Evolutionary conservation across 2,888 invertebrate species (phyloP), one percentile per base, ranked within the genome.

Genomic region (Priocnemis perturbator): DNA sequence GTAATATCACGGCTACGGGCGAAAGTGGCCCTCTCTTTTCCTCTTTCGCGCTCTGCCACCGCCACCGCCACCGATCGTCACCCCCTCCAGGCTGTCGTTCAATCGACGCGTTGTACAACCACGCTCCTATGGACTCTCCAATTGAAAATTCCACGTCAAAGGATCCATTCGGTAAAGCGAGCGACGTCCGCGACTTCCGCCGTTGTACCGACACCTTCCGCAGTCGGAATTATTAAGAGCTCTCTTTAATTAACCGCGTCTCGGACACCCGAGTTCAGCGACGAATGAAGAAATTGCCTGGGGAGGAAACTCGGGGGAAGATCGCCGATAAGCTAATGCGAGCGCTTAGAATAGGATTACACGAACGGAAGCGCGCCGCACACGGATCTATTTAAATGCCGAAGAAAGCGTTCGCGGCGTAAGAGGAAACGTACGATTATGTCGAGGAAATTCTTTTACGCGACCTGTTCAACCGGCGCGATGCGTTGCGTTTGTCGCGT

Each of bases 61-160:
- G 65, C 19, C 23, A 44, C 20, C 48, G 21, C 15, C n/a, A 17
- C 44, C 17, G 14, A 55, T 15, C 37, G n/a, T 30, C 57, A 11
- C 30, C 53, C 56, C 52, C 57, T 44, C 67, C 56, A 21, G 55
- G 26, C 55, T 20, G 30, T 44, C 50, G 52, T 21, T 45, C 61
- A 58, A 44, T 53, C 58, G 62, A 55, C 58, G 50, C 55, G 74
- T 64, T 65, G 48, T 60, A 19, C n/a, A n/a, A n/a, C 58, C 63
- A 53, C 20, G 67, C 58, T 47, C 59, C 71, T 65, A 76, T 72
- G 79, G 70, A 78, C 78, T 77, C 80, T 81, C 65, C 85, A 81
- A 86, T 86, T 85, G 84, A 83, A 85, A 86, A 79, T 81, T 82
- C 82, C 77, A 85, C 85, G 77, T 78, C 77, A 80, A 82, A 81